These are phyloP conservation scores for Tubulanus polymorphus DNA, from an alignment of 2,888 invertebrate species.

Conservation along the genomic window DNA sequence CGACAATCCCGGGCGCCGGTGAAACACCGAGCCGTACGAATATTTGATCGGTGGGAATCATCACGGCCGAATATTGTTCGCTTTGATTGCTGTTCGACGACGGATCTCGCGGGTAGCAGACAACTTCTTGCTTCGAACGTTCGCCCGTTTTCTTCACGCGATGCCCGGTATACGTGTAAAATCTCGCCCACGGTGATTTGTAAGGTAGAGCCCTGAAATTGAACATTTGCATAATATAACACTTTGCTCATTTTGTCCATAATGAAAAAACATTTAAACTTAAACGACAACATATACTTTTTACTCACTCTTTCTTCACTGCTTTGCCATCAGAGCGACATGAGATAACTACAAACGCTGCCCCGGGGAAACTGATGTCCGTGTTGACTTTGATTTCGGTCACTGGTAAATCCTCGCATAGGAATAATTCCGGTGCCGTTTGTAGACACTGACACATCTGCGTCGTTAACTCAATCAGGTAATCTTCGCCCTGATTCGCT, in stretches of 20 bases:
- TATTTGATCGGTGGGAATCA: constrained; percentile 45
- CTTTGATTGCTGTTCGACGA: constrained; percentile 36
- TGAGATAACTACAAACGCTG: constrained; percentile 47
- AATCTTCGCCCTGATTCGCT: constrained; percentile 50
- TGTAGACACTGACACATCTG: constrained; percentile 49
- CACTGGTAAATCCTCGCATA: constrained; percentile 44
- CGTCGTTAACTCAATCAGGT: constrained; percentile 48
- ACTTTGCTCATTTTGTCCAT: too few relatives aligned
- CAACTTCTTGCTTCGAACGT: constrained; percentile 43
- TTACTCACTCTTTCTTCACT: constrained; percentile 44
- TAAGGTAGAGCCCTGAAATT: constrained; percentile 39
- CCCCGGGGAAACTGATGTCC: constrained; percentile 47
- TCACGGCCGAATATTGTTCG: constrained; percentile 46
- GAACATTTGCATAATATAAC: too few relatives aligned
- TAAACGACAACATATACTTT: too few relatives aligned
- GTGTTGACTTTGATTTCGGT: constrained; percentile 45
- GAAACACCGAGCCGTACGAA: constrained; percentile 47
- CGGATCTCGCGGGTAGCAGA: constrained; percentile 45
- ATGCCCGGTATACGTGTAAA: constrained; percentile 46
- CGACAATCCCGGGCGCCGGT: constrained; percentile 38
- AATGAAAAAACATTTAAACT: too few relatives aligned
- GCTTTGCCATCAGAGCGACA: constrained; percentile 45
- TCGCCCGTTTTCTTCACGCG: constrained; percentile 47
- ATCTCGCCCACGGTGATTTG: constrained; percentile 48
- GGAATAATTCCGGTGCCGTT: constrained; percentile 51